Evolutionary conservation across 2,113 vertebrate genomes (phyloP), one percentile per base, ranked within the genome.

Genomic region (Martes martes): DNA sequence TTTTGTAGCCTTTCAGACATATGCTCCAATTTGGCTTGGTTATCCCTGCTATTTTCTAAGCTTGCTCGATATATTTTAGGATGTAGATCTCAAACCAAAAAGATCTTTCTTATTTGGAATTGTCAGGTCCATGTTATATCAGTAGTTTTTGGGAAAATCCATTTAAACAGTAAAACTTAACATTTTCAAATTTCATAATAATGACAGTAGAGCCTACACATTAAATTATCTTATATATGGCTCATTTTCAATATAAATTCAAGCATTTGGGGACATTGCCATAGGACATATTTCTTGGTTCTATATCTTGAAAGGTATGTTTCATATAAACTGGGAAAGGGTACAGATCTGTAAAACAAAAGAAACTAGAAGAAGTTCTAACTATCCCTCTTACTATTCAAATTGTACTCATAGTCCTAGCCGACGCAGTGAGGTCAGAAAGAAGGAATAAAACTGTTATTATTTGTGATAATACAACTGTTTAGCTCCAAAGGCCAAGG

Each of bases 21-120:
- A 81, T 0, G 78, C 8, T 59, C 85, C 69, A 79, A 50, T 93
- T 97, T 86, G 23, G 67, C 31, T 97, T 96, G 28, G 31, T 89
- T 97, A 97, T 96, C 97, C 89, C 76, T 94, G 16, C 83, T 95
- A n/a, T 93, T 97, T 98, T 98, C 57, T 88, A 52, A 96, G 23
- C 61, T 91, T 86, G 81, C 45, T 89, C 47, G 42, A 86, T 93
- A 91, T 80, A 92, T 47, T 80, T 96, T 83, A 98, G 24, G 59
- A 97, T 95, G n/a, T 94, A 93, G 91, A 96, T 55, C 42, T 15
- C 76, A 97, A 95, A 95, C 33, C 7, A 63, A 90, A 94, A 42
- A 88, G 67, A 45, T 33, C 31, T 96, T 95, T 95, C 42, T 93
- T 96, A 8, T 93, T 89, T 81, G 78, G 16, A 87, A 97, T 52